Percentiles rank a stretch among this genome's conserved stretches.
These are phyloP conservation scores for Kryptolebias ocellatus DNA, from an alignment of 2,797 vertebrate genomes.

Conservation along the genomic window DNA sequence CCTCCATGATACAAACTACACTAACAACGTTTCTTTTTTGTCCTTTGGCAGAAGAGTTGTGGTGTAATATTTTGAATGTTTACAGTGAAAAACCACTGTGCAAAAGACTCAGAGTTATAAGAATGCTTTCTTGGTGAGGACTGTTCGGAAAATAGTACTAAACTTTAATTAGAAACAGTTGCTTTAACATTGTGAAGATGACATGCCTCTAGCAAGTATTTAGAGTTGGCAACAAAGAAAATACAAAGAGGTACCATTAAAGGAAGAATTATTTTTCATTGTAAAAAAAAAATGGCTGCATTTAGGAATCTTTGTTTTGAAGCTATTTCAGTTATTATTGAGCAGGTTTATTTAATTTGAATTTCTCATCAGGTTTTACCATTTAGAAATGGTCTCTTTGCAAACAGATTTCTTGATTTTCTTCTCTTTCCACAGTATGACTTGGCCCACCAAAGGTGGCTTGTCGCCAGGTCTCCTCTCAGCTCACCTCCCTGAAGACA, in stretches of 20 bases:
- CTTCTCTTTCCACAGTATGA: slow-evolving; percentile 79
- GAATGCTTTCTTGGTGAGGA: slow-evolving; percentile 79
- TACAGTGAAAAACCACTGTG: slow-evolving; percentile 74
- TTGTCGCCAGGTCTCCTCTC: slow-evolving; percentile 85
- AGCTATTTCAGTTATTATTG: slow-evolving; percentile 55
- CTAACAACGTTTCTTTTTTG: slow-evolving; percentile 48
- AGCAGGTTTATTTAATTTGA: slow-evolving; percentile 68
- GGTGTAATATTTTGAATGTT: slow-evolving; percentile 72
- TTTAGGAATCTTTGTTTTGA: slow-evolving; percentile 44
- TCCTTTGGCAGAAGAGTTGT: slow-evolving; percentile 63
- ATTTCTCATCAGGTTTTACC: slow-evolving; percentile 66
- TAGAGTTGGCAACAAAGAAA: slow-evolving; percentile 51
- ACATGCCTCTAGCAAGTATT: slow-evolving; percentile 61
- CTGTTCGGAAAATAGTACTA: slow-evolving; percentile 75
- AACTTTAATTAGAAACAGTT: slow-evolving; percentile 83
- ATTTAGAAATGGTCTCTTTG: slow-evolving; percentile 74
- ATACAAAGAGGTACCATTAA: slow-evolving; percentile 37
- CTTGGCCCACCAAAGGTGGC: slow-evolving; percentile 79
- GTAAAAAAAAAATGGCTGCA: slow-evolving; percentile 47
- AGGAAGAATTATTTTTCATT: slow-evolving; percentile 51
- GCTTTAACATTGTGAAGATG: slow-evolving; percentile 66
- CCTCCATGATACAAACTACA: slow-evolving; percentile 31
- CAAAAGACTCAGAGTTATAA: slow-evolving; percentile 75
- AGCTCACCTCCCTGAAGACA: slow-evolving; percentile 78
- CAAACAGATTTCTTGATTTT: slow-evolving; percentile 80